Evolutionary conservation across 2,888 invertebrate genomes (phyloP).

Genomic region (Habroteleia sp.): DNA sequence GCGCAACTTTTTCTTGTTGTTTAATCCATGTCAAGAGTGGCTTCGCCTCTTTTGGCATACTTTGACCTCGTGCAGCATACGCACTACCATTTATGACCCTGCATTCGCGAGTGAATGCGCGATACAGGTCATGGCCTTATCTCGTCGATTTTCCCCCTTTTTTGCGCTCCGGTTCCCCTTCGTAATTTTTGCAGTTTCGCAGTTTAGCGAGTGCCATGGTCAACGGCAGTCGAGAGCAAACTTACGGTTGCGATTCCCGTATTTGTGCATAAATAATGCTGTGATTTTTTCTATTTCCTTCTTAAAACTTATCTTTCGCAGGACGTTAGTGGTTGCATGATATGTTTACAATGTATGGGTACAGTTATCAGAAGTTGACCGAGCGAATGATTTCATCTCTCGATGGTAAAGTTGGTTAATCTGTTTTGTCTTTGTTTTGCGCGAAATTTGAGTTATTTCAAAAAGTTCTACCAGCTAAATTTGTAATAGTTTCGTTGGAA

Average conservation of each 20-base stretch:
- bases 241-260: no score
- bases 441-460: no score
- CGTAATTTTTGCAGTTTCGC: conserved; percentile 1
- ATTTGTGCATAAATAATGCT: no score
- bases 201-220: no score
- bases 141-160: conserved; percentile 7
- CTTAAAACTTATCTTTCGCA: no score
- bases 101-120: conserved; percentile 72
- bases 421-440: conserved; percentile 1
- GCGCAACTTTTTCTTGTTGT: conserved; percentile 69
- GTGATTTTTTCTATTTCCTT: no score
- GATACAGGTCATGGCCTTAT: conserved; percentile 50
- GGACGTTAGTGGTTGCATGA: no score
- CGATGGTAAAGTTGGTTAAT: conserved; percentile 84
- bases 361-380: conserved; percentile 86
- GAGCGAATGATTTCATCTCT: conserved; percentile 88
- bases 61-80: conserved; percentile 65
- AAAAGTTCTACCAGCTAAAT: no score
- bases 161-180: conserved; percentile 17
- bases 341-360: conserved; percentile 84
- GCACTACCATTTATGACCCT: conserved; percentile 76
- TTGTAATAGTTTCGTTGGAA: neutral
- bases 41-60: conserved; percentile 77
- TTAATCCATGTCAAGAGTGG: conserved; percentile 79
- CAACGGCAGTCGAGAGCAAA: no score